phyloP scores from a whole-genome alignment of 2,113 vertebrate species.

The Cephalopterus ornatus region DNA sequence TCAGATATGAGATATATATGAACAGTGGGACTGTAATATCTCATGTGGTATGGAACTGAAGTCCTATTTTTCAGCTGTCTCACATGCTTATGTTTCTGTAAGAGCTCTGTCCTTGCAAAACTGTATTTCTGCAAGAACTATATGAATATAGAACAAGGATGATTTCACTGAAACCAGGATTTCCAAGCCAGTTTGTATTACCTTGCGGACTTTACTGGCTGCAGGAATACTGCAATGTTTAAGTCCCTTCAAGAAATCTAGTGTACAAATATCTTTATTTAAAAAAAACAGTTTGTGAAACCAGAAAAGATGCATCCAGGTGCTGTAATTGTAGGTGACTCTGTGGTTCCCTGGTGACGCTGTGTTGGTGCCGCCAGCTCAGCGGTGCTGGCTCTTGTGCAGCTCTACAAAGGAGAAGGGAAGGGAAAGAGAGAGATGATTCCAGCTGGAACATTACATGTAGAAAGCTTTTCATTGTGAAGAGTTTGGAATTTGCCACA shows the following conservation, averaged over 20 bases:
- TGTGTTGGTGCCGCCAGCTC: background rate
- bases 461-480: conserved; percentile 39
- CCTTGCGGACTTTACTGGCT: background rate
- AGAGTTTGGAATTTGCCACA: conserved; percentile 46
- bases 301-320: background rate
- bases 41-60: background rate
- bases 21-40: background rate
- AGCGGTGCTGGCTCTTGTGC: background rate
- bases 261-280: background rate
- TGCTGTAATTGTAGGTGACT: background rate
- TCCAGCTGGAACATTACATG: conserved; percentile 61
- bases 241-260: background rate
- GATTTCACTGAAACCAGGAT: background rate
- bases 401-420: background rate
- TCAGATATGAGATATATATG: background rate
- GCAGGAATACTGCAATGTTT: background rate
- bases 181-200: background rate
- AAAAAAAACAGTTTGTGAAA: background rate
- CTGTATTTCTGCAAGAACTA: background rate
- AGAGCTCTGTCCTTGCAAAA: background rate
- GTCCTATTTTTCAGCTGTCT: background rate
- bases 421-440: background rate
- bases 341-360: background rate
- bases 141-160: background rate
- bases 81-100: background rate